phyloP scores from a whole-genome alignment of 30 jellyfish, hydroid and myxozoan species.

The Hydractinia symbiolongicarpus region DNA sequence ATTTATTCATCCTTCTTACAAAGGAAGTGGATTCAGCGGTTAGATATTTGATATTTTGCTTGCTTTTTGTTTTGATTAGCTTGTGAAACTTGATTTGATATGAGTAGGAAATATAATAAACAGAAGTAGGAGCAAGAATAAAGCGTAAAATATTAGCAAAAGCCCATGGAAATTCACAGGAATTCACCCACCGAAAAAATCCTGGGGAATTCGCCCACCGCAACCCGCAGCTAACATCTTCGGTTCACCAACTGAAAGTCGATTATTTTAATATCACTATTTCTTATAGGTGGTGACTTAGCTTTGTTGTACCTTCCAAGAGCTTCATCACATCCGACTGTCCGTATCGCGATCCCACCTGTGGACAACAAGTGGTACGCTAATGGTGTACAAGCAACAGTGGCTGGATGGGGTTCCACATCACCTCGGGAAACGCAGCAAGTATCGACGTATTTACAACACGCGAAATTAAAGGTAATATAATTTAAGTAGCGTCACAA shows the following conservation, averaged over 20 bases:
- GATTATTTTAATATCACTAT: too few species aligned
- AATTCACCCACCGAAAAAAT: too few species aligned
- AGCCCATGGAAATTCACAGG: too few species aligned
- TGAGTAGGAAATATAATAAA: too few species aligned
- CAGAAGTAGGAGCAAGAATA: too few species aligned
- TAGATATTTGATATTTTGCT: not conserved
- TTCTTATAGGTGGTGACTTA: conserved; percentile 74
- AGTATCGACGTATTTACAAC: conserved; percentile 58
- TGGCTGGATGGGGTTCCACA: conserved; percentile 99
- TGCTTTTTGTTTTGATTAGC: too few species aligned
- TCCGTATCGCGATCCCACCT: conserved; percentile 91
- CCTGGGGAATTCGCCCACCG: too few species aligned
- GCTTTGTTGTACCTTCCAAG: conserved; percentile 81
- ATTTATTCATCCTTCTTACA: conserved; percentile 81
- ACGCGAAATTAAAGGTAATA: conserved; percentile 72
- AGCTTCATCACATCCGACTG: conserved; percentile 64
- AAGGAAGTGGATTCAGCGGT: conserved; percentile 92
- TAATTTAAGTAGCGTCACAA: not conserved
- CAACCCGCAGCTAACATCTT: too few species aligned
- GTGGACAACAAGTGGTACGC: conserved; percentile 74
- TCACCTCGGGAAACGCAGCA: conserved; percentile 66
- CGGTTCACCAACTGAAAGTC: too few species aligned
- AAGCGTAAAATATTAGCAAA: too few species aligned
- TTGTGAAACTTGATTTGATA: too few species aligned
- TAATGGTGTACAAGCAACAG: conserved; percentile 66